Evolutionary conservation across 2,797 vertebrate species (phyloP).

Genomic region (Enteromius anoplus): DNA sequence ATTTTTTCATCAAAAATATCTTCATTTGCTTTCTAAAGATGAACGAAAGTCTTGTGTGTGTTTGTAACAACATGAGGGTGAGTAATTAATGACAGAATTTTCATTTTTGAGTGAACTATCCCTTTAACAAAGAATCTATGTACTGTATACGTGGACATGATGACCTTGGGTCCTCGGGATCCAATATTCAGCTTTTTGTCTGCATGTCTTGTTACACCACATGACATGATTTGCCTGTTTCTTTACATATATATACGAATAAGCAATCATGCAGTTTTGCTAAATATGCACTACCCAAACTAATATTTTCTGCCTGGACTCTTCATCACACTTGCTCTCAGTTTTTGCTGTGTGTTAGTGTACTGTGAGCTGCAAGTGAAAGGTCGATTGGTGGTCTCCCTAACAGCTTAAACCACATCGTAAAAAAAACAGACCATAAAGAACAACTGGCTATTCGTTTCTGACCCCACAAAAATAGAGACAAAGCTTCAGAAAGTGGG

Average conservation of each 20-base stretch:
- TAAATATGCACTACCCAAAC: background rate
- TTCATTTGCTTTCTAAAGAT: background rate
- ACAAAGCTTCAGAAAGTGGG: conserved; percentile 76
- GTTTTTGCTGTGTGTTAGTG: conserved; percentile 51
- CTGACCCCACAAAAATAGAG: conserved; percentile 79
- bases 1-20: too few relatives aligned
- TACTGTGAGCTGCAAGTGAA: conserved; percentile 73
- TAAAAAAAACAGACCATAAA: conserved; percentile 79
- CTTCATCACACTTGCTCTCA: background rate
- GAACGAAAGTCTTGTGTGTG: background rate
- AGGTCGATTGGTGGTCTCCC: conserved; percentile 77
- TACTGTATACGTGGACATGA: background rate
- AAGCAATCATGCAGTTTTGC: background rate
- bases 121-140: background rate
- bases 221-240: background rate
- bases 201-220: background rate
- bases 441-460: conserved; percentile 80
- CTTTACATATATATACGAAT: background rate
- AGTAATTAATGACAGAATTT: background rate
- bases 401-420: conserved; percentile 81
- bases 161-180: background rate
- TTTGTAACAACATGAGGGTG: background rate
- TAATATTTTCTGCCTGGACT: background rate
- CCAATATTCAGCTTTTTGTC: background rate
- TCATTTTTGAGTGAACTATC: background rate